Conservation (phyloP, 2,113 vertebrate species). For the Mellivora capensis region DNA sequence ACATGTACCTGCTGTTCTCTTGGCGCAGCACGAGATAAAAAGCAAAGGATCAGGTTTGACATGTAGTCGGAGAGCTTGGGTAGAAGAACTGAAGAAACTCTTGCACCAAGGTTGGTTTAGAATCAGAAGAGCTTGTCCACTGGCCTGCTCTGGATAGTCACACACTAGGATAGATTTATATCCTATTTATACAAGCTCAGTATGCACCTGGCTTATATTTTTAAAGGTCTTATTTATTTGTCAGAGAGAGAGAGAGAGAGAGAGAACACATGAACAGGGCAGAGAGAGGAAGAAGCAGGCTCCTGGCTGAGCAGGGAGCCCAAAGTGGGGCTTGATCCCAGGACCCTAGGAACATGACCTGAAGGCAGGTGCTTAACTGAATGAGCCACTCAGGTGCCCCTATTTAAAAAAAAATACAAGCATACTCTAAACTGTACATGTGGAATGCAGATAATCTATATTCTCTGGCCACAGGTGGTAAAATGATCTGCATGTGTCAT, state of each 20-base stretch:
- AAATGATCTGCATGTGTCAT: background rate
- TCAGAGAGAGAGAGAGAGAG: no score
- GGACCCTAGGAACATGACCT: no score
- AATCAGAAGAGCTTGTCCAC: background rate
- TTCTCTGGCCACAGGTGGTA: background rate
- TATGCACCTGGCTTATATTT: background rate
- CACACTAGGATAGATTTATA: background rate
- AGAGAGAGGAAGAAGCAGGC: no score
- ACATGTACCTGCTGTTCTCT: constrained; percentile 30
- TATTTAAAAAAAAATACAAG: background rate
- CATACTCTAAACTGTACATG: background rate
- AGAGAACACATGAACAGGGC: no score
- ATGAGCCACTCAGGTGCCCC: no score
- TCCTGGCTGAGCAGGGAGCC: no score
- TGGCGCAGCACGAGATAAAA: constrained; percentile 23
- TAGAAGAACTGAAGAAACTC: constrained; percentile 14
- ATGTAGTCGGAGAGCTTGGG: background rate
- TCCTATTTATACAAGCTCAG: background rate
- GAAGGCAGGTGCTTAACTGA: no score
- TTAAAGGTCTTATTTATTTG: background rate
- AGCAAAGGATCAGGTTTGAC: constrained; percentile 12
- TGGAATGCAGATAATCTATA: background rate
- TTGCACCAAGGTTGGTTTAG: background rate
- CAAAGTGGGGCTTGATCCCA: no score
- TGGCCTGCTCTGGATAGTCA: background rate